Evolutionary conservation across 2,888 invertebrate genomes (phyloP), one percentile per base, ranked within the genome.

Genomic region (Hypolimnas misippus): DNA sequence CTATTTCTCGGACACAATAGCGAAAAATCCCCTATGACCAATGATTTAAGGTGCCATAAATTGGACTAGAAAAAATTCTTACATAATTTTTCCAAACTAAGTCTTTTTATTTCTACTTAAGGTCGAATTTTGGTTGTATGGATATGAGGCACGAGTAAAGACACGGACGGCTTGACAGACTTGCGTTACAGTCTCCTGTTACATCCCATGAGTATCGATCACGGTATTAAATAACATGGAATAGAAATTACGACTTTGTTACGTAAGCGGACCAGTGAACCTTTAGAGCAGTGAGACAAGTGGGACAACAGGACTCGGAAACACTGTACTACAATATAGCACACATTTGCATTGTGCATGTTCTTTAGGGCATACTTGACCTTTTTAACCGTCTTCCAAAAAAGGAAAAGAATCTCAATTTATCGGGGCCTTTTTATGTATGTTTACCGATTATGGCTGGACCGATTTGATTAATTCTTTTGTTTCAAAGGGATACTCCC

Each of bases 161-260:
- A 78, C 70, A 84, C 82, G 86, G 81, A 58, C 79, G 75, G 79
- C 74, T 83, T 75, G 73, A 55, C 76, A 70, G 69, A 68, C 69
- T 78, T 74, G 73, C 77, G 81, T 83, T 81, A 63, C 72, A 65
- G 80, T 71, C 67, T 88, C 78, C 62, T 50, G 73, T 89, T 84
- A 77, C 87, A 64, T 89, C 90, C 83, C 90, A 89, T 82, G 87
- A 74, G 84, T 88, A 89, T 90, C 80, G 70, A 74, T 82, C 77
- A 77, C 55, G 67, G 76, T 83, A 79, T 86, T 85, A 77, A 77
- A 81, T 87, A 76, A 73, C 79, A 62, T 56, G 70, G 72, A 76
- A 71, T 73, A 73, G 68, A 64, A 71, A 59, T 58, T 58, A 62
- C 51, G 62, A 56, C 51, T 62, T 52, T 5, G 29, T 63, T 62